Evolutionary conservation across 2,888 invertebrate species (phyloP), one percentile per base, ranked within the genome.

Genomic region (Noctua pronuba): DNA sequence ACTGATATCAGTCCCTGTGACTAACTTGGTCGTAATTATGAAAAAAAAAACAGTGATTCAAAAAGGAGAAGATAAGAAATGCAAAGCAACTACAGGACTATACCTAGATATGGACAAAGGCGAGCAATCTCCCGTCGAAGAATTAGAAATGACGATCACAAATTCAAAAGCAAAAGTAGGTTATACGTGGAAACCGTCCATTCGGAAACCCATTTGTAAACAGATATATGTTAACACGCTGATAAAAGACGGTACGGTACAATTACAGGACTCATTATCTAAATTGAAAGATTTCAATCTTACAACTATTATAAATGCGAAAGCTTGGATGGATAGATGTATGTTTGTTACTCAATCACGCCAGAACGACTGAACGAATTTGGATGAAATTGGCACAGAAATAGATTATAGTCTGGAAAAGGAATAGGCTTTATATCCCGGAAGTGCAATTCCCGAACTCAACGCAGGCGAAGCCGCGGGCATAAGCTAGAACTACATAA

Each of bases 201-300:
- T 46, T 46, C 3, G 8, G 18, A 31, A 60, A 31, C 3, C 21
- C 4, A 31, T 31, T 21, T 31, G 16, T 7, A 60, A 16, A 49
- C 24, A 5, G n/a, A 10, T 46, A 75, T 1, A 46, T 11, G 28
- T 28, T 38, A 46, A 31, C 24, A 58, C 28, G 2, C 24, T 13
- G 10, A 65, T 10, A 46, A 3, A 66, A 24, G 41, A 65, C 49
- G 16, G 41, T 66, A 16, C 24, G 28, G 7, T 31, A 62, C n/a
- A 52, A 69, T 18, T 55, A 49, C 38, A 41, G 35, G 44, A 58
- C 2, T 71, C 55, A 82, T 77, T 73, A 69, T n/a, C 49, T 72
- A 68, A 52, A 77, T 82, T 71, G 77, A 76, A 82, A 76, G 64
- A 85, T 66, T 73, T 68, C 44, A 38, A 49, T 49, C 21, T 49